Conservation (phyloP, 92 coral and sea anemone genomes). For the Epizoanthus fatuus region DNA sequence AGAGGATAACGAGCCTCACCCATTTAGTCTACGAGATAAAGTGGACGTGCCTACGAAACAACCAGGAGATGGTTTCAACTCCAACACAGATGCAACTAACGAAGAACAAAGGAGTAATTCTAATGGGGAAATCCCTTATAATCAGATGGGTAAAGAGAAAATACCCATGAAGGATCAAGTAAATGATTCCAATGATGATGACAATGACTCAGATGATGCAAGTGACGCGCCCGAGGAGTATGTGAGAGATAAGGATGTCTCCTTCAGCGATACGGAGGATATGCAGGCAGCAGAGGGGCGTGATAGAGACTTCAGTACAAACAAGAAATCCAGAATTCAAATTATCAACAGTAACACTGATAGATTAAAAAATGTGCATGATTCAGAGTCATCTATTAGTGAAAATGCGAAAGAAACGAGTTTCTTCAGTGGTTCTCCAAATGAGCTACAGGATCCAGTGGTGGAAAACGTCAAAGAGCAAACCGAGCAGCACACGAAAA, state of each 20-base stretch:
- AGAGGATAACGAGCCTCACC: conserved; percentile 39
- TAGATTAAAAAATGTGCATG: neutral
- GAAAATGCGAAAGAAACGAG: neutral
- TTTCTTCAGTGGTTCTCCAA: neutral
- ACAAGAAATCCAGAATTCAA: conserved; percentile 15
- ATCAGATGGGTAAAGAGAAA: neutral
- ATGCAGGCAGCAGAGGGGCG: neutral
- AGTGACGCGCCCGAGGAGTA: neutral
- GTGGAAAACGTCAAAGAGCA: neutral
- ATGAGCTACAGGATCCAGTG: neutral
- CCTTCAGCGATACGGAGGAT: conserved; percentile 22
- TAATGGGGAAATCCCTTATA: neutral
- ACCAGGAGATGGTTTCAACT: neutral
- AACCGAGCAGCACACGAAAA: neutral
- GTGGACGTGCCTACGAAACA: conserved; percentile 30
- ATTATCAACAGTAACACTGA: neutral
- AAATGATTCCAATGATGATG: neutral
- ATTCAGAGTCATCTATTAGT: neutral
- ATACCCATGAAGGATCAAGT: neutral
- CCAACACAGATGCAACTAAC: conserved; percentile 11
- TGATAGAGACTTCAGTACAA: neutral
- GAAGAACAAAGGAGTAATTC: neutral
- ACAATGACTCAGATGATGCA: neutral
- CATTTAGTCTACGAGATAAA: conserved; percentile 54
- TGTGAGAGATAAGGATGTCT: neutral